Base-by-base conservation (phyloP, 2,797 vertebrate genomes). In the Lerista edwardsae region DNA sequence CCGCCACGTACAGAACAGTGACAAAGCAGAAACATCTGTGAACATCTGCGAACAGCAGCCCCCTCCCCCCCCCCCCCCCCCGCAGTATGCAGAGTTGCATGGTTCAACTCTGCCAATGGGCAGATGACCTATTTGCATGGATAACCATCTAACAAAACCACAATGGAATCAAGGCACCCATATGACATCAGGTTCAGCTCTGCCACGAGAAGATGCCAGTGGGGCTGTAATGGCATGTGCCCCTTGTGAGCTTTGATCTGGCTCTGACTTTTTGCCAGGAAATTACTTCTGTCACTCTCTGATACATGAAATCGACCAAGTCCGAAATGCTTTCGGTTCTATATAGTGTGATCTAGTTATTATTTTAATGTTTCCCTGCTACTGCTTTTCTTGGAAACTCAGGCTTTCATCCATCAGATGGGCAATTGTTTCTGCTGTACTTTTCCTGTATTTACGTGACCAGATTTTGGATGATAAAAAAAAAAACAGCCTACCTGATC, bases 371-470 rank as follows among this genome's bases (percentile, higher is more conserved):
- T 44, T 87, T 65, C 25, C 51, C 85, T 72, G 55, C 25, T 86
- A 7, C 61, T 92, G 57, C 75, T 91, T 91, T 82, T 79, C 71
- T 73, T 84, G 55, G 11, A 87, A 68, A 84, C 90, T 84, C 55
- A 74, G 14, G 69, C 87, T 85, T 80, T 90, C 72, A 71, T 89
- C 75, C 62, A 83, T 90, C 84, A 83, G 36, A 74, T 78, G 27
- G 87, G 87, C 86, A 87, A 81, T 21, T 85, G 2, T 41, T 62
- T 84, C 85, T 88, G 55, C 86, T 88, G 81, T 90, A 89, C 79
- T 90, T n/a, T 87, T 67, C 47, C 57, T 89, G 1, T 89, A 65
- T 90, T 59, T 51, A 74, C 79, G 84, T 87, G 80, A 82, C 77
- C 44, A 80, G 80, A 51, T 86, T 27, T 47, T 77, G 77, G 72